These are phyloP conservation scores for Sebastes dallii DNA, from an alignment of 2,797 vertebrate species.

Conservation along the genomic window DNA sequence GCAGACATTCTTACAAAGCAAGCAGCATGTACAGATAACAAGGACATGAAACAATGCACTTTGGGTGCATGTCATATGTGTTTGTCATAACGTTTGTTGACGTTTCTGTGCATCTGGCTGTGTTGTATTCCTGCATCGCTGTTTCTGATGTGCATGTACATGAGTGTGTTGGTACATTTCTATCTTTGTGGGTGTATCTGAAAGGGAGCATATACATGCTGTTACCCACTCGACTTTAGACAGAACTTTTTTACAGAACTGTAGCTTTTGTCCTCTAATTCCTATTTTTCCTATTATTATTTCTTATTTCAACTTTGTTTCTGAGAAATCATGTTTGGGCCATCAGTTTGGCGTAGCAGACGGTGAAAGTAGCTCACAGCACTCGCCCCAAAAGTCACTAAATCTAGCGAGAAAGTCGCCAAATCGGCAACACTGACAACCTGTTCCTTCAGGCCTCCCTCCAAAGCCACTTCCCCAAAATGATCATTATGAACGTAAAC, in stretches of 20 bases:
- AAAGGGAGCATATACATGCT: background rate
- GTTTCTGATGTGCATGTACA: background rate
- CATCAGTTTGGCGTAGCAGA: background rate
- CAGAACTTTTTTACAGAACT: background rate
- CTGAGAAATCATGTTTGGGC: background rate
- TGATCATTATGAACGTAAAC: too few species aligned
- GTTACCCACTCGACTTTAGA: background rate
- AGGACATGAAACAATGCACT: slow-evolving; percentile 13
- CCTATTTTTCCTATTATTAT: background rate
- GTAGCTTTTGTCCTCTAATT: background rate
- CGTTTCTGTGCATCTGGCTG: background rate
- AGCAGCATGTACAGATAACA: background rate
- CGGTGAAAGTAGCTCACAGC: too few species aligned
- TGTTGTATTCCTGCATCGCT: background rate
- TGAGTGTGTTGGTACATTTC: background rate
- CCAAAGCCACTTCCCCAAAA: too few species aligned
- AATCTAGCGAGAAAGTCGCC: too few species aligned
- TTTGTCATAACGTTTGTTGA: background rate
- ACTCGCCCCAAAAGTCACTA: too few species aligned
- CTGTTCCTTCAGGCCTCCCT: too few species aligned
- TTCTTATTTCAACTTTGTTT: background rate
- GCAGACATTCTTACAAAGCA: background rate
- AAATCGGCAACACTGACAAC: too few species aligned
- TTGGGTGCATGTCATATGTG: background rate
- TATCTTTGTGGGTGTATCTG: background rate